Base-by-base conservation (phyloP, 2,888 invertebrate genomes). In the Drosophila hamatofila region DNA sequence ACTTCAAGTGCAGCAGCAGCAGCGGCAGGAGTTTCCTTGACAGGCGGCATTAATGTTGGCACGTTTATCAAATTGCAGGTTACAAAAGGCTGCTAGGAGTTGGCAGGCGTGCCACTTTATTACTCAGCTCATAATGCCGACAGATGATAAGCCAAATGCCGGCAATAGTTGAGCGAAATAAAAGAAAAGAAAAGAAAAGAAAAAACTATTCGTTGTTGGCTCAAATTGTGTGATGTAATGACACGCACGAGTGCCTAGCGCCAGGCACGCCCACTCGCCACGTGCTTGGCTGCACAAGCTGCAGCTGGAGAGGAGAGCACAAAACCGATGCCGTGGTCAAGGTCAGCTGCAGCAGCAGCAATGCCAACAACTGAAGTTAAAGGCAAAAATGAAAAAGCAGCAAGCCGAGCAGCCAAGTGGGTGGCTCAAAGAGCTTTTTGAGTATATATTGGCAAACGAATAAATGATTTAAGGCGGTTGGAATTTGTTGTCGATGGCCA, bases 31-130 rank as follows among this genome's bases (percentile, higher is more conserved):
- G 60, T 75, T 72, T 68, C 75, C 75, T 78, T 73, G 73, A 72
- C 62, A 80, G 70, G 55, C 75, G 54, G 66, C 84, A 75, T 77
- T 81, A 84, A 75, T 81, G 84, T 67, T 67, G 75, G 75, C 88
- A 80, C 84, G 81, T 81, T 85, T 82, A 79, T 82, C 79, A 81
- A 84, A 84, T 82, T 87, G 78, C 73, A 76, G 75, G 61, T 75
- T 66, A 70, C 63, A 70, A 60, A n/a, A 21, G 48, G 30, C 58
- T 18, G 51, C 55, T 56, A 57, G 42, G 65, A 79, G 69, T 69
- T 75, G 57, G 23, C 16, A 9, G 52, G 58, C 49, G 33, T 46
- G 55, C 63, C 48, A 54, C 68, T 71, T 71, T 71, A 73, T 81
- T 74, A 65, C 69, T 51, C 54, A 54, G 56, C 37, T 58, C 37